phyloP scores from a whole-genome alignment of 2,888 invertebrate species.

The Lucinisca nassula region DNA sequence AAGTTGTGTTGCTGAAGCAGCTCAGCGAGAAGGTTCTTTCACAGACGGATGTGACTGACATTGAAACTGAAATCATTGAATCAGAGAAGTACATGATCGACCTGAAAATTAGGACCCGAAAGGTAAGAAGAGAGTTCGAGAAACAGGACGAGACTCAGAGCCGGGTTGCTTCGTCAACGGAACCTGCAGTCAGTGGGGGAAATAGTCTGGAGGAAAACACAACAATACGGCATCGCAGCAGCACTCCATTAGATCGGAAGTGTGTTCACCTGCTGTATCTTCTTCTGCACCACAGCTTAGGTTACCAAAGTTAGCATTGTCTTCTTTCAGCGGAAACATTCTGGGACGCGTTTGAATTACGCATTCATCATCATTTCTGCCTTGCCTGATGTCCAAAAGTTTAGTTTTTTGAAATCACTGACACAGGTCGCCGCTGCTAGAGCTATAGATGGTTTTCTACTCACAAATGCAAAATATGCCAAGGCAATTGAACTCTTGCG shows the following conservation, averaged over 20 bases:
- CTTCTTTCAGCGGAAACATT: conserved; percentile 10
- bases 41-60: not conserved
- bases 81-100: not conserved
- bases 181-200: not conserved
- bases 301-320: conserved; percentile 12
- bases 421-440: conserved; percentile 8
- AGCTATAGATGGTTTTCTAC: conserved; percentile 14
- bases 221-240: not conserved
- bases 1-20: not conserved
- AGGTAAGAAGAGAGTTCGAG: not conserved
- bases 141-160: not conserved
- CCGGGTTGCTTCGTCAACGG: not conserved
- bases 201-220: not conserved
- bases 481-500: conserved; percentile 3
- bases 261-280: not conserved
- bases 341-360: conserved; percentile 27
- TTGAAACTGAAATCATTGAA: not conserved
- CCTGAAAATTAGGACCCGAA: not conserved
- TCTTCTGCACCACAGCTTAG: not conserved
- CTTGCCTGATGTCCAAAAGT: conserved; percentile 11
- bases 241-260: not conserved
- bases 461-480: conserved; percentile 20
- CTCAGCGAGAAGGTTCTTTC: not conserved
- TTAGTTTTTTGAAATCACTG: conserved; percentile 15
- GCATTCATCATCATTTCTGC: conserved; percentile 19